A percentile compares a stretch with the other conserved stretches of the same genome.
These are phyloP conservation scores for Martes martes DNA, from an alignment of 2,113 vertebrate species.

Conservation along the genomic window DNA sequence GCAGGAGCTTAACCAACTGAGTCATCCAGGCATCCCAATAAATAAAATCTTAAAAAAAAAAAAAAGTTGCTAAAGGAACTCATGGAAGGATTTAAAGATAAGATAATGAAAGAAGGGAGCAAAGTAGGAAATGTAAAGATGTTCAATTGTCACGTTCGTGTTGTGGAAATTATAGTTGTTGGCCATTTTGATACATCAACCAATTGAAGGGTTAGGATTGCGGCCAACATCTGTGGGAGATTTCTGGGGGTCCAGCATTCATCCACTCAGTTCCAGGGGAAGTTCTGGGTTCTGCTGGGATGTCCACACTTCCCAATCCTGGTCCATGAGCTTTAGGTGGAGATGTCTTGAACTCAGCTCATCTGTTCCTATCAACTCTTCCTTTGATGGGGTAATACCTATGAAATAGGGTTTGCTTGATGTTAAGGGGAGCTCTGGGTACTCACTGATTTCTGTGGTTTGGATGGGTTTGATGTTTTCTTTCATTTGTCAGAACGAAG, in stretches of 20 bases:
- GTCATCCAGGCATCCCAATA: too few species aligned
- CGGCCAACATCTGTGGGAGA: not conserved
- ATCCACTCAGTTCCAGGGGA: not conserved
- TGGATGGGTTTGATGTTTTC: not conserved
- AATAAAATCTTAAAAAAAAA: too few species aligned
- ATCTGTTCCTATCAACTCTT: not conserved
- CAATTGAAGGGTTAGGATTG: not conserved
- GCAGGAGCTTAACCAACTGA: too few species aligned
- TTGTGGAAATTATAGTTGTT: not conserved
- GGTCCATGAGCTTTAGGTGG: not conserved
- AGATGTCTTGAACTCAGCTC: not conserved
- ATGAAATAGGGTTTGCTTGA: not conserved
- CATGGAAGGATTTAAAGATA: not conserved
- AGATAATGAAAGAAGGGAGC: not conserved
- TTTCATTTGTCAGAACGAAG: not conserved
- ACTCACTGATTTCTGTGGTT: not conserved
- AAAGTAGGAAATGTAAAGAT: not conserved
- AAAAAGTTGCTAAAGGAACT: not conserved
- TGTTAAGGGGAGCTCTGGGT: not conserved
- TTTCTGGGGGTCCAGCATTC: not conserved
- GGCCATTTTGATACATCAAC: not conserved
- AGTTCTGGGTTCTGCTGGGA: not conserved
- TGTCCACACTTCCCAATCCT: not conserved
- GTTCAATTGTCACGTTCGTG: not conserved
- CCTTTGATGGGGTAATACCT: not conserved